Base-by-base conservation (phyloP, 2,113 vertebrate genomes). In the Rhinopomastus cyanomelas region DNA sequence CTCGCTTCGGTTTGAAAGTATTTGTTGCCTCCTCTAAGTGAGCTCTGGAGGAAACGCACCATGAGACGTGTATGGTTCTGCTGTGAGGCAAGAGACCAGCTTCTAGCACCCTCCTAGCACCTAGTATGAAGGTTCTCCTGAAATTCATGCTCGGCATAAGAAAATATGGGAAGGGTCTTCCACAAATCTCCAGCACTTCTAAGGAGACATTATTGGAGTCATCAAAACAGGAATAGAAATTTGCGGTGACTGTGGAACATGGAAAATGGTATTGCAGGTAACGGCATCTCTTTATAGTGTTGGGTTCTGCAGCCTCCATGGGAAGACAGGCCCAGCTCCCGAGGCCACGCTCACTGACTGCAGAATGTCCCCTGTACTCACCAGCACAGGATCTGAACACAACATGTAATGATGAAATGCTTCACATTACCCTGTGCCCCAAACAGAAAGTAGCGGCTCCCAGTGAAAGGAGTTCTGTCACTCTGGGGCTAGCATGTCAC, bases 361-460 rank as follows among this genome's bases (percentile, higher is more conserved):
- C 1, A 42, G 53, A 16, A 52, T 80, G 37, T 2, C 59, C 60
- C 1, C 10, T 9, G 36, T 6, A 20, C 7, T 39, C 90, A 55
- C 60, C 77, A 66, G 56, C 42, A 9, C 48, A 9, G 57, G 9
- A 44, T 77, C 83, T 13, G 56, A 64, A 59, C 3, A 20, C 30
- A 3, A 13, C 12, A 2, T 0, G 1, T 30, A 17, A 62, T 29
- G 44, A 56, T 9, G 23, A 60, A 83, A 60, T 2, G 0, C 16
- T 53, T 32, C 44, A 3, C 1, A 1, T 62, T 49, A 8, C 22
- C 18, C 85, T 6, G 10, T 6, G 51, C 49, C 74, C 88, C 66
- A 46, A 55, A 30, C 3, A 1, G 3, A 67, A 56, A 51, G 26
- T 12, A 27, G 49, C 20, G 62, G 32, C 48, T 62, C 60, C 37